phyloP scores from a whole-genome alignment of 2,797 vertebrate species.

The Oreonectes daqikongensis region DNA sequence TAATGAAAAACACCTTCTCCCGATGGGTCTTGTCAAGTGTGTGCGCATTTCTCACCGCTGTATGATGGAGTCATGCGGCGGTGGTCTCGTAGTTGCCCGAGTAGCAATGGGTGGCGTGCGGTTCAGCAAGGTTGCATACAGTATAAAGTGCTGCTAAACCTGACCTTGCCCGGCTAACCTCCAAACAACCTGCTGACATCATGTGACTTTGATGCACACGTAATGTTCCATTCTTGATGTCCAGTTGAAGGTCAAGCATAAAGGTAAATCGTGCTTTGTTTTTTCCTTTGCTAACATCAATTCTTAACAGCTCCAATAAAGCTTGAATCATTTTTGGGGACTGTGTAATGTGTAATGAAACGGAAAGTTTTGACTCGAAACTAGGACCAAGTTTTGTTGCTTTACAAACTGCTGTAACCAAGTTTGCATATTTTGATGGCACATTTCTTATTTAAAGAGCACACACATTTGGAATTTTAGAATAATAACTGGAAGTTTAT shows the following conservation, averaged over 20 bases:
- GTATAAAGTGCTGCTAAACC: slow-evolving; percentile 41
- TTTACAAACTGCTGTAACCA: background rate
- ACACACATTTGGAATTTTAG: background rate
- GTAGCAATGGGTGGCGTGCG: background rate
- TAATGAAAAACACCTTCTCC: background rate
- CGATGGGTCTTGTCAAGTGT: slow-evolving; percentile 26
- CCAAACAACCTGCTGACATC: slow-evolving; percentile 59
- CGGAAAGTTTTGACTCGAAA: background rate
- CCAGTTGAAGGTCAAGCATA: background rate
- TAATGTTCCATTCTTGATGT: background rate
- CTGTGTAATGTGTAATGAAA: too few relatives aligned
- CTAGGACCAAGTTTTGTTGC: background rate
- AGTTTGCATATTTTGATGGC: background rate
- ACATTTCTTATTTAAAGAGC: background rate
- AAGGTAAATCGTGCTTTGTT: background rate
- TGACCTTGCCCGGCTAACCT: slow-evolving; percentile 63
- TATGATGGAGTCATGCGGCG: slow-evolving; percentile 1
- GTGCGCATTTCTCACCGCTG: background rate
- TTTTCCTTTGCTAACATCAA: background rate
- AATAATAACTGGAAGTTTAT: background rate
- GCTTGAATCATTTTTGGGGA: too few relatives aligned
- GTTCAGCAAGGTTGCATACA: slow-evolving; percentile 19
- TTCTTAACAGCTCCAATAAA: too few relatives aligned
- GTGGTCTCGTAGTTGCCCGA: slow-evolving; percentile 9
- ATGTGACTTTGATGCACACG: slow-evolving; percentile 2